Conservation (phyloP, 2,888 invertebrate species). For the Mythimna lalbum region DNA sequence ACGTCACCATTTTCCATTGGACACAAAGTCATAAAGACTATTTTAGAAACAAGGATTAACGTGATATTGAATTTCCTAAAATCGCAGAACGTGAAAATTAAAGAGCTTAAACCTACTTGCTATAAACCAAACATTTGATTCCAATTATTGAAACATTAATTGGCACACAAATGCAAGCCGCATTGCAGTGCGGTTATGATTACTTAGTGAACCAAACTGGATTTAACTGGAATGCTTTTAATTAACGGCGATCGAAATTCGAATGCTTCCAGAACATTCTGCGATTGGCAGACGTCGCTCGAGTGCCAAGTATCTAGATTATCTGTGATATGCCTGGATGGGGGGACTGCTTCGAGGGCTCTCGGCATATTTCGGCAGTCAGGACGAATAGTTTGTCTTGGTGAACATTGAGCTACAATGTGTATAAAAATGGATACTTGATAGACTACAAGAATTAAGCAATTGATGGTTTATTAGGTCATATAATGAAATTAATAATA, state of each 20-base stretch:
- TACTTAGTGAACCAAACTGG: constrained; percentile 53
- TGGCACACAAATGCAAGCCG: constrained; percentile 57
- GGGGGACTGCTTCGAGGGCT: constrained; percentile 3
- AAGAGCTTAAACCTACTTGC: neutral
- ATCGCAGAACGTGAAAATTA: neutral
- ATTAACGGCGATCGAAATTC: constrained; percentile 60
- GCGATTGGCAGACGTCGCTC: constrained; percentile 46
- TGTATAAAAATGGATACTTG: neutral
- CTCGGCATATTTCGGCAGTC: constrained; percentile 43
- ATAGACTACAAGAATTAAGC: neutral
- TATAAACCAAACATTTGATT: constrained; percentile 25
- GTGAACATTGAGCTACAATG: constrained; percentile 1
- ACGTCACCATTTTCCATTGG: neutral
- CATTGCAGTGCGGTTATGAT: constrained; percentile 61
- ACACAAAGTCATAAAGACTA: neutral
- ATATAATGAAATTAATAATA: no score
- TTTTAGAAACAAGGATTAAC: neutral
- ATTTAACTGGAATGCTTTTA: constrained; percentile 59
- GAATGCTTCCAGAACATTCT: constrained; percentile 57
- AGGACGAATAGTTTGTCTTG: constrained; percentile 26
- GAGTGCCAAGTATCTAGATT: constrained; percentile 38
- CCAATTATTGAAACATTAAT: constrained; percentile 61
- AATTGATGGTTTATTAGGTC: neutral
- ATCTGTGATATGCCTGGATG: constrained; percentile 49
- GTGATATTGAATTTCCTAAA: neutral